Conservation (phyloP, 2,797 vertebrate genomes). For the Pristis pectinata region DNA sequence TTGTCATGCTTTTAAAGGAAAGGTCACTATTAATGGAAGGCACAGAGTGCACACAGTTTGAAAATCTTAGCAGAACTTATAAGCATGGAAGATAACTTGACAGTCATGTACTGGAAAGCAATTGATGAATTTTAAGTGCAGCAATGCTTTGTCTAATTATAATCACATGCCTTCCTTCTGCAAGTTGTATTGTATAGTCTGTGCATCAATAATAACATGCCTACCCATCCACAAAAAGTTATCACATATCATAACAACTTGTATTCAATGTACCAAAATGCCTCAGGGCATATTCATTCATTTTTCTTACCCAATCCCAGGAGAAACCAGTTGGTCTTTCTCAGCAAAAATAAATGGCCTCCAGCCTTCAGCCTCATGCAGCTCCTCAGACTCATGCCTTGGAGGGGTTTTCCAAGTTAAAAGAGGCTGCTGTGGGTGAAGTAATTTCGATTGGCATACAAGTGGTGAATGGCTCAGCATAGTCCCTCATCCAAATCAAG, state of each 20-base stretch:
- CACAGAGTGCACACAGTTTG: neutral
- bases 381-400: neutral
- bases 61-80: neutral
- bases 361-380: neutral
- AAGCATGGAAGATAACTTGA: neutral
- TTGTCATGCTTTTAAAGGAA: neutral
- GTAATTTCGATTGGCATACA: neutral
- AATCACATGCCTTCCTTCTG: neutral
- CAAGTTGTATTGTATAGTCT: neutral
- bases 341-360: neutral
- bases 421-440: no score
- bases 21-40: neutral
- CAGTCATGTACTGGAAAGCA: neutral
- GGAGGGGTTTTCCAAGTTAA: neutral
- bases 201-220: neutral
- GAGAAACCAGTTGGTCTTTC: neutral
- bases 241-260: neutral
- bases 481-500: no score
- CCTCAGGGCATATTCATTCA: neutral
- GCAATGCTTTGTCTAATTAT: neutral
- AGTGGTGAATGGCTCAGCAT: neutral
- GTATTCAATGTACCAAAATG: neutral
- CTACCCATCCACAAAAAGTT: neutral
- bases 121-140: neutral
- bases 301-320: neutral